Evolutionary conservation across 37 sponge, comb jelly and placozoan genomes (phyloP).

Genomic region (Oopsacas minuta): DNA sequence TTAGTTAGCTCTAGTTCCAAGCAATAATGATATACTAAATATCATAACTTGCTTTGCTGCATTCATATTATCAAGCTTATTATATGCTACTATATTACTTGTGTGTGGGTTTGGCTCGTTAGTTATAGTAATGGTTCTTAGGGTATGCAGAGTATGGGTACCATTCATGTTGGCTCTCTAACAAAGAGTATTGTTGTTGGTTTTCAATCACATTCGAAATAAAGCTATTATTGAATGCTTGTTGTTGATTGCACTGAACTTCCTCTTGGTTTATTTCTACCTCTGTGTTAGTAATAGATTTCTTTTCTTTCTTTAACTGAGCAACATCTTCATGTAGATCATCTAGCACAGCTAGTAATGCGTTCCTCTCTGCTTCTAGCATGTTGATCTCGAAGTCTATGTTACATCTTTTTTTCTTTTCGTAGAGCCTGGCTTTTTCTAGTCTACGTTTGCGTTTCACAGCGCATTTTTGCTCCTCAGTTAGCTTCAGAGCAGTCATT

Average conservation of each 20-base stretch:
- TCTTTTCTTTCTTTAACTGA: neutral
- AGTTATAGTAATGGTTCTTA: too few species aligned
- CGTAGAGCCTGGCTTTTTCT: neutral
- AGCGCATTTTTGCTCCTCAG: neutral
- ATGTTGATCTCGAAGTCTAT: neutral
- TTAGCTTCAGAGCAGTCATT: neutral
- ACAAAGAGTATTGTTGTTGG: too few species aligned
- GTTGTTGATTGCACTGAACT: neutral
- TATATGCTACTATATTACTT: too few species aligned
- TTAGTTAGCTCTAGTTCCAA: too few species aligned
- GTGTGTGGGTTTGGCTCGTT: too few species aligned
- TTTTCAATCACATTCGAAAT: too few species aligned
- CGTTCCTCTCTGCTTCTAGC: slow-evolving; percentile 4
- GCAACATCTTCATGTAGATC: neutral
- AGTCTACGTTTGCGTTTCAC: neutral
- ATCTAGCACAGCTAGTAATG: neutral
- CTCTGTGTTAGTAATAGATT: neutral
- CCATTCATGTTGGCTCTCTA: too few species aligned
- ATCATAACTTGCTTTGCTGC: too few species aligned
- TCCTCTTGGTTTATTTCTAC: neutral
- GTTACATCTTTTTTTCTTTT: neutral
- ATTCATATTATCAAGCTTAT: too few species aligned
- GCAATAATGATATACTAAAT: too few species aligned
- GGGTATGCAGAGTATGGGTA: too few species aligned
- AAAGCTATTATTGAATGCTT: too few species aligned